Percentiles rank a stretch among this genome's conserved stretches.
Conservation (phyloP, 1,140 invertebrate species). For the Campodea augens region DNA sequence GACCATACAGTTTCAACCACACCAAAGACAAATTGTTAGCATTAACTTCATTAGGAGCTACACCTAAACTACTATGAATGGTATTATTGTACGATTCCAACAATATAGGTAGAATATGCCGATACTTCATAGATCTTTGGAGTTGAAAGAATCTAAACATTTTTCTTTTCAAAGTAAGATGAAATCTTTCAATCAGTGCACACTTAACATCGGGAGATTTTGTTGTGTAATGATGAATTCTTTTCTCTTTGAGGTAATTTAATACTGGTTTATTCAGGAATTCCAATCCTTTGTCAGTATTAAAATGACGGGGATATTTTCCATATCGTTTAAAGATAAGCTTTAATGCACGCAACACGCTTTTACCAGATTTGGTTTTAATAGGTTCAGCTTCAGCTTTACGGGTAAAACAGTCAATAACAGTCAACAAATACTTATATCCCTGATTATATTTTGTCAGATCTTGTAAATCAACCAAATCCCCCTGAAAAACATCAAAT, state of each 20-base stretch:
- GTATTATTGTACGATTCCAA: conserved; percentile 10
- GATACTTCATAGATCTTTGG: conserved; percentile 2
- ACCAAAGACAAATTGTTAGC: conserved; percentile 11
- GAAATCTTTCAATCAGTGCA: conserved; percentile 4
- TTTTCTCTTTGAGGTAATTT: conserved; percentile 1
- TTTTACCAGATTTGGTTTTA: conserved; percentile 3
- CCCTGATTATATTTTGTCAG: conserved; percentile 5
- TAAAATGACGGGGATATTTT: background rate
- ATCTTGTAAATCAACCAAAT: background rate
- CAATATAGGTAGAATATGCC: conserved; percentile 4
- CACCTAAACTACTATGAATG: conserved; percentile 7
- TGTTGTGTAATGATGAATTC: conserved; percentile 5
- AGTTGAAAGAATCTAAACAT: conserved; percentile 7
- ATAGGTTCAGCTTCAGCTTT: conserved; percentile 1
- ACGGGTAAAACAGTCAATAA: conserved; percentile 7
- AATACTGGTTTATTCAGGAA: conserved; percentile 1
- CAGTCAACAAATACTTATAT: conserved; percentile 6
- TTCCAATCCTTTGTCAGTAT: conserved; percentile 7
- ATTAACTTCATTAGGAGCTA: conserved; percentile 8
- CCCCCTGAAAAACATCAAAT: background rate
- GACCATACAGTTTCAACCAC: conserved; percentile 10
- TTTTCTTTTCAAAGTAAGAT: conserved; percentile 1
- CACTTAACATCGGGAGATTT: conserved; percentile 4
- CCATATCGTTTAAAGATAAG: conserved; percentile 1
- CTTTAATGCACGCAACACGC: conserved; percentile 4